These are phyloP conservation scores for Bathynomus jamesi DNA, from an alignment of 1,140 invertebrate genomes.

Conservation along the genomic window DNA sequence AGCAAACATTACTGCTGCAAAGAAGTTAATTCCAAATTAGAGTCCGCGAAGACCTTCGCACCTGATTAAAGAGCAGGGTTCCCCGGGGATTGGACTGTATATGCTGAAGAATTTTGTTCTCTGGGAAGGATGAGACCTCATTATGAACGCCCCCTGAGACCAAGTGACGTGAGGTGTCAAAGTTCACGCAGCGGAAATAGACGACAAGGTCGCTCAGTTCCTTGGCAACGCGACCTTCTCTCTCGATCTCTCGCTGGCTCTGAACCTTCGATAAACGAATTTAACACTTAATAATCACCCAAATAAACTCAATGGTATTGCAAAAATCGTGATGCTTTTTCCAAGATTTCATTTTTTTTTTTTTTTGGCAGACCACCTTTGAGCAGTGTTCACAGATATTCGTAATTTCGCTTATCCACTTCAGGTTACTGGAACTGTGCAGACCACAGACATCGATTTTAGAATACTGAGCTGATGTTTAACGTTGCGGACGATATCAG, in stretches of 20 bases:
- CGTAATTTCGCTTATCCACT: too few species aligned
- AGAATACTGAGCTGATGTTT: too few species aligned
- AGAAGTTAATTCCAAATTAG: too few species aligned
- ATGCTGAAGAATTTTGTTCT: constrained; percentile 72
- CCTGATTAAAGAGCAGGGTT: background rate
- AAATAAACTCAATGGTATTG: background rate
- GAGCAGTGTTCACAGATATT: too few species aligned
- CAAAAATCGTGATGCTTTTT: too few species aligned
- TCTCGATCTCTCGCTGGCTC: constrained; percentile 64
- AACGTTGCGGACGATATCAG: too few species aligned
- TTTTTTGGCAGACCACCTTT: too few species aligned
- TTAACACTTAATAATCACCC: background rate
- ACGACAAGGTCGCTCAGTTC: constrained; percentile 94
- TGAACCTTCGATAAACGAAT: constrained; percentile 49
- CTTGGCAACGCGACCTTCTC: constrained; percentile 79
- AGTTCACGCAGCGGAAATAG: constrained; percentile 83
- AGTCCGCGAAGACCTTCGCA: background rate
- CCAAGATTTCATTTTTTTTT: too few species aligned
- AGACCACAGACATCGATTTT: too few species aligned
- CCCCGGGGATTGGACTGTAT: background rate
- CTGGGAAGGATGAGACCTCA: constrained; percentile 95
- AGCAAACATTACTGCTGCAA: too few species aligned
- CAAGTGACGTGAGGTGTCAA: constrained; percentile 53
- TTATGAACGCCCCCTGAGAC: constrained; percentile 59
- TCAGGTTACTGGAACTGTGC: too few species aligned